Evolutionary conservation across 92 coral and sea anemone species (phyloP), one percentile per base, ranked within the genome.

Genomic region (Pocillopora grandis): DNA sequence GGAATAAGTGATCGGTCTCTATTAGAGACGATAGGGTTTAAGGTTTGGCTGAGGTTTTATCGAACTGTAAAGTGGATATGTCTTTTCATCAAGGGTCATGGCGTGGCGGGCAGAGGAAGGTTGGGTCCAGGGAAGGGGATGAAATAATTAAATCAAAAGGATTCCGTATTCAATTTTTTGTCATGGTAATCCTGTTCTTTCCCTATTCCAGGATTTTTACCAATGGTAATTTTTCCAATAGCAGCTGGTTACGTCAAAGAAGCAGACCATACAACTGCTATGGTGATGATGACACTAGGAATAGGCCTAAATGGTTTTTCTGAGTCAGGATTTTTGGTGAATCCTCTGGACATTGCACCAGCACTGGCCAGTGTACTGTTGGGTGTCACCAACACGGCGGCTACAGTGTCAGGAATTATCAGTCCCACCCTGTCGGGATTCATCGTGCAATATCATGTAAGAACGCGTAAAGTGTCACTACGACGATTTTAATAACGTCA

Each of bases 281-380:
- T 88, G 2, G 56, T 61, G 2, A 68, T 77, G 49, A 67, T 88
- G 75, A 79, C 76, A 0, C 55, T 88, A 12, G 87, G 88, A 1
- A 78, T 88, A 11, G 91, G 88, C 12, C 70, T 88, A 10, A 77
- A 81, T 61, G 91, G 91, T 64, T 69, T 88, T 19, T n/a, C 48
- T 5, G 19, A 58, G 37, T 60, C 88, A 63, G 91, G 88, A 1
- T 88, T 83, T 64, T 23, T 76, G 61, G 81, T 88, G 17, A 88
- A 88, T 71, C 84, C 66, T 7, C 80, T 88, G 23, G 91, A 88
- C 72, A 84, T 88, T 42, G 88, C 84, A 8, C 88, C 91, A 52
- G 79, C 84, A 36, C 84, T 76, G 84, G 80, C 91, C 15, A 81
- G 91, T 42, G 64, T 88, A 2, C 72, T 88, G 60, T 23, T 84